These are phyloP conservation scores for Corvus moneduloides DNA, from an alignment of 2,113 vertebrate genomes.

Conservation along the genomic window DNA sequence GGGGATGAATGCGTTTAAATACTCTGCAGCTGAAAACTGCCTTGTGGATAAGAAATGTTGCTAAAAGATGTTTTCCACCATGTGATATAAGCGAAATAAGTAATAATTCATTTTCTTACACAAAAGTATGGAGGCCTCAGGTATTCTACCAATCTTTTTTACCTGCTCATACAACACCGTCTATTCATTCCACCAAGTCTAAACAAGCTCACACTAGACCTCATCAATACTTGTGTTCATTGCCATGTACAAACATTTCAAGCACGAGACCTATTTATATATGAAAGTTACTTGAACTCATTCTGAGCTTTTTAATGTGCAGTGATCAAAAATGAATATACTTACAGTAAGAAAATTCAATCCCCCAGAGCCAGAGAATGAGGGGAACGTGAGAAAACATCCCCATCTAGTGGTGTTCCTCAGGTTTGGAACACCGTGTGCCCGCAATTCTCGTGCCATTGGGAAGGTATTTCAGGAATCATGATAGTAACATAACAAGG, in stretches of 20 bases:
- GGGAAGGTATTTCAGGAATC: fast-evolving
- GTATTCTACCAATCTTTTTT: background rate
- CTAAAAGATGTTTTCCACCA: background rate
- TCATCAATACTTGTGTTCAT: background rate
- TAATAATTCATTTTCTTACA: background rate
- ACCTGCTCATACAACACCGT: fast-evolving
- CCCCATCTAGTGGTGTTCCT: constrained; percentile 41
- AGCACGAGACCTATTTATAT: background rate
- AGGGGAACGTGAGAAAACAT: background rate
- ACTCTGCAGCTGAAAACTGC: background rate
- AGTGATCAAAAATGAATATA: background rate
- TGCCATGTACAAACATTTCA: background rate
- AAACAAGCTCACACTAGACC: background rate
- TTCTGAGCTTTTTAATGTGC: background rate
- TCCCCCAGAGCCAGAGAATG: fast-evolving
- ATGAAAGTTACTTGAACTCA: background rate
- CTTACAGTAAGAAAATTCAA: fast-evolving
- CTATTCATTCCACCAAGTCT: background rate
- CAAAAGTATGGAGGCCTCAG: fast-evolving
- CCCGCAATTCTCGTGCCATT: fast-evolving
- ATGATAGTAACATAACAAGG: fast-evolving
- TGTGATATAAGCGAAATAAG: background rate
- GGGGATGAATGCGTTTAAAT: background rate
- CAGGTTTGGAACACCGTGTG: fast-evolving
- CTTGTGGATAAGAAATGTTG: background rate